Conservation (phyloP, 35 echinoderm and acorn worm genomes). For the Apostichopus californicus region DNA sequence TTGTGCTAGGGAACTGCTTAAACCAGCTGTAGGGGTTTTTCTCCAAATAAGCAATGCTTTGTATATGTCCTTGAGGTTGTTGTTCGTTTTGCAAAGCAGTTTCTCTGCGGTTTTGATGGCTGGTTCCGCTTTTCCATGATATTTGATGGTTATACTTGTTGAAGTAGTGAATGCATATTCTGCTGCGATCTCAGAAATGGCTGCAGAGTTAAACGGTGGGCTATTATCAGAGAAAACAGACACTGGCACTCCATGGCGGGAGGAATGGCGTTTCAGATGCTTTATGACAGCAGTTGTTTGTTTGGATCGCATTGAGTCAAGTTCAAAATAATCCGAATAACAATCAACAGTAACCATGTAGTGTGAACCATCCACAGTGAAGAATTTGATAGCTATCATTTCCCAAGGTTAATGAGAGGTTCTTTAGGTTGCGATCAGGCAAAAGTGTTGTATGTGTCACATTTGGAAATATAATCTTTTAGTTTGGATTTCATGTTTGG, state of each 20-base stretch:
- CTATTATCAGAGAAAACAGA: constrained; percentile 29
- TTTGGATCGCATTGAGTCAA: constrained; percentile 25
- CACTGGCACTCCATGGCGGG: constrained; percentile 15
- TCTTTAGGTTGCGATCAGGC: constrained; percentile 12
- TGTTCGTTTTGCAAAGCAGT: constrained; percentile 27
- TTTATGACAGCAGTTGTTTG: constrained; percentile 19
- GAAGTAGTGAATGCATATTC: constrained; percentile 26
- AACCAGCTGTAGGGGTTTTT: constrained; percentile 15
- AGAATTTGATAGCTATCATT: constrained; percentile 52
- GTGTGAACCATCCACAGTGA: constrained; percentile 42
- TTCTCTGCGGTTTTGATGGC: constrained; percentile 38
- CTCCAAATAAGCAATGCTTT: constrained; percentile 50
- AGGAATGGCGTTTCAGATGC: constrained; percentile 19
- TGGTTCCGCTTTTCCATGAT: constrained; percentile 32
- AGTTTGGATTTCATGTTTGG: constrained; percentile 29
- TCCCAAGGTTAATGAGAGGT: constrained; percentile 54
- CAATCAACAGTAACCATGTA: constrained; percentile 68
- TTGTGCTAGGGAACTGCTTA: no score
- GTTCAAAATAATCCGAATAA: constrained; percentile 52
- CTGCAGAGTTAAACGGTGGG: constrained; percentile 33
- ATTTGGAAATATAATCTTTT: constrained; percentile 33
- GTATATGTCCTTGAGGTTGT: constrained; percentile 50
- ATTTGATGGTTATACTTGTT: constrained; percentile 26
- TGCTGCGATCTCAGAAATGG: constrained; percentile 22
- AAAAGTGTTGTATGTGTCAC: constrained; percentile 40